Conservation (phyloP, 1,140 invertebrate species). For the Planococcus citri region DNA sequence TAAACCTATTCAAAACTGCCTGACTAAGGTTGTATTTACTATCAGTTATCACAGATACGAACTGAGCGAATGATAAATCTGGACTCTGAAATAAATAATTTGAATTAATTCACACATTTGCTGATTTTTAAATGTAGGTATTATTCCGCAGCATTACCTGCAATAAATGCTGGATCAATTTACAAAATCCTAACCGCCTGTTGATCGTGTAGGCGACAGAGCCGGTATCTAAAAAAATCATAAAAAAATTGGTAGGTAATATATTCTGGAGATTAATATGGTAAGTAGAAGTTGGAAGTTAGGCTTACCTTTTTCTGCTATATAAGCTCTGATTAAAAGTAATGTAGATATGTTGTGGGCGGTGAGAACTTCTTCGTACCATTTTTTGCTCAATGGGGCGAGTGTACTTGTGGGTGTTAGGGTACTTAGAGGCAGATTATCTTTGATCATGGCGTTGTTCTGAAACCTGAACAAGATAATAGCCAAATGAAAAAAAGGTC, state of each 20-base stretch:
- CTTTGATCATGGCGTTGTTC: neutral
- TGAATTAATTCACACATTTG: too few species aligned
- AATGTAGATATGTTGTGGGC: conserved; percentile 12
- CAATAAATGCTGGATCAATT: neutral
- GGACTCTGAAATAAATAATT: conserved; percentile 11
- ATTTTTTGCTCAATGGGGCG: neutral
- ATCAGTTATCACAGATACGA: neutral
- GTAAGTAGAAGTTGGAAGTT: neutral
- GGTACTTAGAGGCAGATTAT: neutral
- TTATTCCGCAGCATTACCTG: neutral
- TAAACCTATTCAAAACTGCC: neutral
- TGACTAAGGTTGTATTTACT: neutral
- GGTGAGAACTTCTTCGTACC: conserved; percentile 6
- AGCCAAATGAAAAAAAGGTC: too few species aligned
- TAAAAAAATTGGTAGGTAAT: neutral
- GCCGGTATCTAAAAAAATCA: neutral
- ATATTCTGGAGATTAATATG: neutral
- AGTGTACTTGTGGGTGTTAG: neutral
- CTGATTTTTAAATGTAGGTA: neutral
- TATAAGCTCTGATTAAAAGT: neutral
- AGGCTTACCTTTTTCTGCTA: neutral
- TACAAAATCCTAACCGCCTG: neutral
- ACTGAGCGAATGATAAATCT: conserved; percentile 10
- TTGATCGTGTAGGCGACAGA: neutral
- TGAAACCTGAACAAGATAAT: neutral